Percentiles rank a stretch among this genome's conserved stretches.
Conservation (phyloP, 2,888 invertebrate species). For the Taenaris catops region DNA sequence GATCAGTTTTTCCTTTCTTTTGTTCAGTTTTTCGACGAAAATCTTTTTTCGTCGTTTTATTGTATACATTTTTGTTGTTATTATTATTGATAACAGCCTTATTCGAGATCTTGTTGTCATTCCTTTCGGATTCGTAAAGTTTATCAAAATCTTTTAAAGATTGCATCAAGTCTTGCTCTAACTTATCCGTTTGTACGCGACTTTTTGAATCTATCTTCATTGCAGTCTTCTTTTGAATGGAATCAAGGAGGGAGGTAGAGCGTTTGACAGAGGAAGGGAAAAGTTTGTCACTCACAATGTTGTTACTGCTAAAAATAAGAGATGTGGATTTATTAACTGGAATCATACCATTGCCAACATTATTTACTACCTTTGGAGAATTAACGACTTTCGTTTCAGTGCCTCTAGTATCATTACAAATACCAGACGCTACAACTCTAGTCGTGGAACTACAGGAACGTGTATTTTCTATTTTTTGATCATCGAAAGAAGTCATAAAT, state of each 20-base stretch:
- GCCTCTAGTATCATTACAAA: conserved; percentile 48
- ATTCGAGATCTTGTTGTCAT: conserved; percentile 40
- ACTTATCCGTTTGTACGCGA: conserved; percentile 64
- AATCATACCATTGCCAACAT: conserved; percentile 46
- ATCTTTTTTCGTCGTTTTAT: conserved; percentile 51
- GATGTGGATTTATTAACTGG: conserved; percentile 76
- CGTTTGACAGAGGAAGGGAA: conserved; percentile 77
- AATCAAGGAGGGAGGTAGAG: conserved; percentile 77
- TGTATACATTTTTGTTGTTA: conserved; percentile 35
- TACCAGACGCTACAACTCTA: conserved; percentile 59
- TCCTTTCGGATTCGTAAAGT: conserved; percentile 63
- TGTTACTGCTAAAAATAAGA: conserved; percentile 80
- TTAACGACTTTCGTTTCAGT: conserved; percentile 53
- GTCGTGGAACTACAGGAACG: conserved; percentile 72
- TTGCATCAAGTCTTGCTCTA: conserved; percentile 71
- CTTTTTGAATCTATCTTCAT: conserved; percentile 55
- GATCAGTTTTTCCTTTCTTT: conserved; percentile 52
- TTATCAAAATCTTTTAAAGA: conserved; percentile 73
- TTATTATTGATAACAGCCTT: conserved; percentile 40
- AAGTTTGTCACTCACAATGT: conserved; percentile 62
- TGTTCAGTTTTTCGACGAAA: conserved; percentile 45
- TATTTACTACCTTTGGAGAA: conserved; percentile 50
- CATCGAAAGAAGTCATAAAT: conserved; percentile 84
- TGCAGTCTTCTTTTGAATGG: conserved; percentile 63
- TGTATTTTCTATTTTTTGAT: conserved; percentile 64